A percentile compares a stretch with the other conserved stretches of the same genome.
These are phyloP conservation scores for Colinus virginianus DNA, from an alignment of 2,113 vertebrate genomes.

Conservation along the genomic window DNA sequence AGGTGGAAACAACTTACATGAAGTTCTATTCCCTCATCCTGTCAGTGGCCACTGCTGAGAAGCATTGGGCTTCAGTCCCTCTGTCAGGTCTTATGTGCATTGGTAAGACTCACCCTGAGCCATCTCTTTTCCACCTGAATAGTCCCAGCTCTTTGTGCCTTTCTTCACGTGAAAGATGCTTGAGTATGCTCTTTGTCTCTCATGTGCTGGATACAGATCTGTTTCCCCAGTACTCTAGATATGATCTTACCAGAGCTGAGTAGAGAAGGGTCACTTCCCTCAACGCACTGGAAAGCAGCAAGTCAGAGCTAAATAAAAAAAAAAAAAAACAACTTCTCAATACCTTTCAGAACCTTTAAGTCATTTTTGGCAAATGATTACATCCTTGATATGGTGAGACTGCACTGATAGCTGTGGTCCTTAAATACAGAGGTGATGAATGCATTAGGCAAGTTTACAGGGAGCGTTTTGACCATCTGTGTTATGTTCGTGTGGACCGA, in stretches of 20 bases:
- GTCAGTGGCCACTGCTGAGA: background rate
- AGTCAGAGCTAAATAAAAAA: background rate
- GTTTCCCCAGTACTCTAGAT: background rate
- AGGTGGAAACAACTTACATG: background rate
- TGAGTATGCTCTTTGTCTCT: background rate
- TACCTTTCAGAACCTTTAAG: background rate
- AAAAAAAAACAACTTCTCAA: background rate
- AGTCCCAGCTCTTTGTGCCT: background rate
- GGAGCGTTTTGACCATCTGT: accelerated
- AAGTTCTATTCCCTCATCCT: background rate
- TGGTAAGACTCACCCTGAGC: background rate
- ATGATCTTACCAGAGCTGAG: background rate
- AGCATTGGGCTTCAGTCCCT: background rate
- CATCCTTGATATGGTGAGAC: background rate
- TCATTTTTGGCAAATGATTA: background rate
- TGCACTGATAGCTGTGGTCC: background rate
- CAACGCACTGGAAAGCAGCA: background rate
- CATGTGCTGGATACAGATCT: background rate
- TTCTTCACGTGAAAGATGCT: background rate
- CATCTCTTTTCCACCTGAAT: background rate
- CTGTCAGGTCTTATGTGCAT: background rate
- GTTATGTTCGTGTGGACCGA: background rate
- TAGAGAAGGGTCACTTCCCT: background rate
- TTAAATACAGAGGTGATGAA: background rate
- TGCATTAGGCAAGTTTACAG: background rate